Evolutionary conservation across 2,797 vertebrate species (phyloP).

Genomic region (Pangasius mekongensis): DNA sequence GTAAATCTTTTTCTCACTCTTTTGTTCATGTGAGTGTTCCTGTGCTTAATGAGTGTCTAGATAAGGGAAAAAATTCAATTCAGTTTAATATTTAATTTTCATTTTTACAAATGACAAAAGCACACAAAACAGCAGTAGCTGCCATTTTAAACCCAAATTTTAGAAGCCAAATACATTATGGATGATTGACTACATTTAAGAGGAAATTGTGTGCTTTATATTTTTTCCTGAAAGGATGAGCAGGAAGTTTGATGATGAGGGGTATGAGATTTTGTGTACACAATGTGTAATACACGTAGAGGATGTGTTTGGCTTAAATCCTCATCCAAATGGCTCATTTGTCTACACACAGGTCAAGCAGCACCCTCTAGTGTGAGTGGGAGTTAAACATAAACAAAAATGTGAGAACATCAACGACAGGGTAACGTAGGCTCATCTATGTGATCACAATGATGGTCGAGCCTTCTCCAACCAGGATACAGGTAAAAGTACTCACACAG

Average conservation of each 20-base stretch:
- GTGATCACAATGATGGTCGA: background rate
- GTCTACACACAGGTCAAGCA: constrained; percentile 83
- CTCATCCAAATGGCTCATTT: too few species aligned
- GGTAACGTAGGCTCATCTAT: background rate
- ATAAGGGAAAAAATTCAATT: background rate
- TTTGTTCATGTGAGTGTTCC: background rate
- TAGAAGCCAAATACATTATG: background rate
- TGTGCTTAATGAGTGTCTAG: background rate
- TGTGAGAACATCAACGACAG: background rate
- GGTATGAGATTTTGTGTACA: too few species aligned
- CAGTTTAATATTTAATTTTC: background rate
- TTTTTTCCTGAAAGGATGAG: background rate
- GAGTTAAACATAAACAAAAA: constrained; percentile 77
- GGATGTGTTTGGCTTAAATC: background rate
- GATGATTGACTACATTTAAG: background rate
- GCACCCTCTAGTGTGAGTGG: constrained; percentile 85
- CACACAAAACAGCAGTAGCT: background rate
- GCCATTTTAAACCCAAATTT: background rate
- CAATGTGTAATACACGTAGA: background rate
- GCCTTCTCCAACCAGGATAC: background rate
- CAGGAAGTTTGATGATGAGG: background rate
- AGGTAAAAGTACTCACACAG: constrained; percentile 85
- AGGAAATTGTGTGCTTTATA: background rate
- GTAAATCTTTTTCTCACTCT: background rate
- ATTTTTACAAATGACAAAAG: background rate